phyloP scores from a whole-genome alignment of 2,797 vertebrate species.

The Allobates femoralis region DNA sequence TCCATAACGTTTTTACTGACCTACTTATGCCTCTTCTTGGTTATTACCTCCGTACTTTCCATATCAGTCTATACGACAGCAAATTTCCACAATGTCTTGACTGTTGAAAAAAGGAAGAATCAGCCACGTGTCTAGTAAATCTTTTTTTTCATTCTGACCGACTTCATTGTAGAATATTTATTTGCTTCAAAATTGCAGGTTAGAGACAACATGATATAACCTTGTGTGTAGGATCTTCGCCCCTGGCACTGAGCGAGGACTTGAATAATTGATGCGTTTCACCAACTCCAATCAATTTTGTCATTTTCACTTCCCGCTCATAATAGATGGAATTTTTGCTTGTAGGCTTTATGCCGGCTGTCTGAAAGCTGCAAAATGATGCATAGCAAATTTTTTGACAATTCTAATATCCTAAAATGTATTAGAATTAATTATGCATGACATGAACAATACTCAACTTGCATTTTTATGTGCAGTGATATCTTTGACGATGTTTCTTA shows the following conservation, averaged over 20 bases:
- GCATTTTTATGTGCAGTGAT: neutral
- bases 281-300: conserved; percentile 39
- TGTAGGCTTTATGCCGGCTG: conserved; percentile 7
- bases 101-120: neutral
- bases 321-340: conserved; percentile 10
- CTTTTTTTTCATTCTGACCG: neutral
- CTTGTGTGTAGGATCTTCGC: conserved; percentile 29
- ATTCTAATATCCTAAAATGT: conserved; percentile 32
- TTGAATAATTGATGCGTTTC: conserved; percentile 46
- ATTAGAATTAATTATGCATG: conserved; percentile 29
- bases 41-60: too few species aligned
- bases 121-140: neutral
- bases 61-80: too few species aligned
- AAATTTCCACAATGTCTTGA: neutral
- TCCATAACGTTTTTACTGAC: too few species aligned
- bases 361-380: conserved; percentile 17
- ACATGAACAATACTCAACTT: neutral
- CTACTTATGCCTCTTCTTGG: too few species aligned
- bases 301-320: conserved; percentile 28
- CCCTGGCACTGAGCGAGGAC: conserved; percentile 6
- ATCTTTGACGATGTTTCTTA: neutral
- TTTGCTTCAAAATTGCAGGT: neutral
- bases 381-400: neutral
- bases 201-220: conserved; percentile 24
- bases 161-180: neutral